Evolutionary conservation across 1,140 invertebrate species (phyloP).

Genomic region (Babylonia areolata): DNA sequence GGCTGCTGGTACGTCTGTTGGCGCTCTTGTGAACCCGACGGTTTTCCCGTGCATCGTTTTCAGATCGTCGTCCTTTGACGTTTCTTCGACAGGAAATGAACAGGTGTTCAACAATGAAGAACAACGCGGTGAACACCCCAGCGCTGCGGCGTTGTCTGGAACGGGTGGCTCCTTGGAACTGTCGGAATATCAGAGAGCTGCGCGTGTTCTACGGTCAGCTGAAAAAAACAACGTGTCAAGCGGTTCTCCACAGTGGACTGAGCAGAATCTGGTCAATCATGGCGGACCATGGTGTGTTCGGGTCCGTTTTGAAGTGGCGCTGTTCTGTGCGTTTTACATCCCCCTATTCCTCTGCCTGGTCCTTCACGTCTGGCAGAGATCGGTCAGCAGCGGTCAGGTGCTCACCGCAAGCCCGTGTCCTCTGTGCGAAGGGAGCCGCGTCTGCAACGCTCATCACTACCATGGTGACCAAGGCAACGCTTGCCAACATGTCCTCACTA

Average conservation of each 20-base stretch:
- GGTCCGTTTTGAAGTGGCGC: background rate
- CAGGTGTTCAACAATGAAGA: background rate
- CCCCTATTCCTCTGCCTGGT: background rate
- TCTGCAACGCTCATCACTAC: background rate
- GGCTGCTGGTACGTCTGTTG: background rate
- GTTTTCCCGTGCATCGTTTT: background rate
- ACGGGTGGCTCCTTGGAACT: background rate
- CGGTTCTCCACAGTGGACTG: background rate
- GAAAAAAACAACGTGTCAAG: background rate
- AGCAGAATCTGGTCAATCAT: background rate
- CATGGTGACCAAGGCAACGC: background rate
- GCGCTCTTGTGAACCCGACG: background rate
- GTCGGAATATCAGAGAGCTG: background rate
- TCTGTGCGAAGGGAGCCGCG: background rate
- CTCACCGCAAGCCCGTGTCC: background rate
- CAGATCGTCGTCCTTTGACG: background rate
- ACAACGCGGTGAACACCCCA: background rate
- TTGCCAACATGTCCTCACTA: background rate
- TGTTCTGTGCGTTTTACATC: background rate
- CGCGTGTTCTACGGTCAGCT: background rate
- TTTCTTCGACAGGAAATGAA: background rate
- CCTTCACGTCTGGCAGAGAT: background rate
- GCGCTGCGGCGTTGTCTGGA: background rate
- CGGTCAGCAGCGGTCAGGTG: too few relatives aligned
- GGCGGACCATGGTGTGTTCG: background rate